These are phyloP conservation scores for Perca fluviatilis DNA, from an alignment of 2,113 vertebrate genomes.

Conservation along the genomic window DNA sequence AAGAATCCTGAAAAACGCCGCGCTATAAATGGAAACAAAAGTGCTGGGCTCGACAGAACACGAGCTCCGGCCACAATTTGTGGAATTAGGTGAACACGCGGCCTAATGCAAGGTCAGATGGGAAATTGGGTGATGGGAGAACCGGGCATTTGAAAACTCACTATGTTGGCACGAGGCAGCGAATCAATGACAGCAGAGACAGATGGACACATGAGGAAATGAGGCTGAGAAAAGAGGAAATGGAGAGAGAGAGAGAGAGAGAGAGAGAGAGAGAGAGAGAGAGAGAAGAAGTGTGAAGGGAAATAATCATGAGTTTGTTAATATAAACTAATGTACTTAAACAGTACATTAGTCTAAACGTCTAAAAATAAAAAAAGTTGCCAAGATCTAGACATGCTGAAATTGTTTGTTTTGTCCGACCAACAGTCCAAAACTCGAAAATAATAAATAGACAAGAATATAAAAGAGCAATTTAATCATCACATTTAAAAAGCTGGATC, in stretches of 20 bases:
- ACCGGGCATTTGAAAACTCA: not conserved
- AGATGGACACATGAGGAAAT: not conserved
- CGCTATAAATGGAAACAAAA: constrained; percentile 56
- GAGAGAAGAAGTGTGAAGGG: not conserved
- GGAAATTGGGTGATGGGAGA: constrained; percentile 27
- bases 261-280: too few relatives aligned
- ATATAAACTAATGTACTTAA: too few relatives aligned
- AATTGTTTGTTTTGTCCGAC: not conserved
- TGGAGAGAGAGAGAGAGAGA: too few relatives aligned
- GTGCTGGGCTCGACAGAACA: constrained; percentile 63
- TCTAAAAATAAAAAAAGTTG: not conserved
- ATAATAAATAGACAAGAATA: too few relatives aligned
- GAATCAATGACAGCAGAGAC: not conserved
- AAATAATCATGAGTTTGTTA: not conserved
- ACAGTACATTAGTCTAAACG: too few relatives aligned
- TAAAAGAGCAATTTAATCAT: too few relatives aligned
- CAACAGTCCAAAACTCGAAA: too few relatives aligned
- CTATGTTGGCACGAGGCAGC: constrained; percentile 12
- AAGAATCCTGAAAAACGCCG: constrained; percentile 46
- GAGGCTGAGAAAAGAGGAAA: not conserved
- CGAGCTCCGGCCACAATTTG: constrained; percentile 50
- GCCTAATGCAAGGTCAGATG: constrained; percentile 57
- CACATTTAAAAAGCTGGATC: too few relatives aligned
- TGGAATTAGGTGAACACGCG: constrained; percentile 52
- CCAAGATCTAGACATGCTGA: not conserved